These are phyloP conservation scores for Leucophenga maculata DNA, from an alignment of 2,888 invertebrate genomes.

Conservation along the genomic window DNA sequence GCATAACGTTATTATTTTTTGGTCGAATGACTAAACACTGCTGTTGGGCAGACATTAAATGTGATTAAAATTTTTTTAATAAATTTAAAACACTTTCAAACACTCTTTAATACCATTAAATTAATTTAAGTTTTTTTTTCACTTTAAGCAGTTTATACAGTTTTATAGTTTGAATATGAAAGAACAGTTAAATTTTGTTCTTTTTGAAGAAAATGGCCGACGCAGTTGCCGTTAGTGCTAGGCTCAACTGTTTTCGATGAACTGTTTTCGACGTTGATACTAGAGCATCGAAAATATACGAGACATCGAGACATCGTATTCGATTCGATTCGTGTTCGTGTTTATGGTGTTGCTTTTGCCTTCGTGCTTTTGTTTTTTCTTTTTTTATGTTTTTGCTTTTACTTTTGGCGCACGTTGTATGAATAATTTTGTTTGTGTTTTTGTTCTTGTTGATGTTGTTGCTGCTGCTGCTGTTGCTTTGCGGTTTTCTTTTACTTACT, in stretches of 20 bases:
- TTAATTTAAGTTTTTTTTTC: neutral
- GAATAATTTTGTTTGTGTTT: constrained; percentile 26
- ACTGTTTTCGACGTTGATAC: too few relatives aligned
- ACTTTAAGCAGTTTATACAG: neutral
- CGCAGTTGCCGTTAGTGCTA: constrained; percentile 15
- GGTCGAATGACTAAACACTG: too few relatives aligned
- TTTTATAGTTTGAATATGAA: constrained; percentile 8
- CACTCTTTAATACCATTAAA: too few relatives aligned
- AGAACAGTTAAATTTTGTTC: constrained; percentile 11
- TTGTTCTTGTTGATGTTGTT: constrained; percentile 22
- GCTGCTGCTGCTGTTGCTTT: neutral
- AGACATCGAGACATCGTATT: neutral
- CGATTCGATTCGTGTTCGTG: constrained; percentile 29
- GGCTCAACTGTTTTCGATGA: too few relatives aligned
- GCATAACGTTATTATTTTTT: too few relatives aligned
- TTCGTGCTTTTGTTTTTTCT: constrained; percentile 49
- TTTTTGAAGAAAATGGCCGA: constrained; percentile 14
- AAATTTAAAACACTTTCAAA: too few relatives aligned
- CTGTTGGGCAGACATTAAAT: too few relatives aligned
- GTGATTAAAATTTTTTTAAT: too few relatives aligned
- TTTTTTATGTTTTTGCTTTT: constrained; percentile 5
- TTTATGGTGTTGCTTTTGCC: constrained; percentile 38
- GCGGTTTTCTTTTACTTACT: neutral
- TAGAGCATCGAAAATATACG: too few relatives aligned
- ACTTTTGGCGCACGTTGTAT: neutral